Evolutionary conservation across 2,113 vertebrate genomes (phyloP).

Genomic region (Heloderma charlesbogerti): DNA sequence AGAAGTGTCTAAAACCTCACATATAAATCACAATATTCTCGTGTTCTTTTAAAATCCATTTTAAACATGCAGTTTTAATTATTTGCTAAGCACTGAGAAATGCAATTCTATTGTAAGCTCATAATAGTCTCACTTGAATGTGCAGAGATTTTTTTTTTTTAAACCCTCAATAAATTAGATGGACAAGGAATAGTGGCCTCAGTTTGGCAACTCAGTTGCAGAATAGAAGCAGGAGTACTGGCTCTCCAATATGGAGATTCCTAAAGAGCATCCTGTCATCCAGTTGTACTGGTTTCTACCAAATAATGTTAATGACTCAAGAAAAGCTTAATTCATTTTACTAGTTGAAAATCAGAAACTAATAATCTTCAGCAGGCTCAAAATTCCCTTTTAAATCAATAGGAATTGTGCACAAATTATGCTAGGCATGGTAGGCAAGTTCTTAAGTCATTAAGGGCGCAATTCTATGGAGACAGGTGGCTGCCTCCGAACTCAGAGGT

Average conservation of each 20-base stretch:
- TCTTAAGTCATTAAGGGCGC: too few species aligned
- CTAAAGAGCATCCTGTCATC: background rate
- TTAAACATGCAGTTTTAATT: conserved; percentile 1
- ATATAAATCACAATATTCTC: conserved; percentile 16
- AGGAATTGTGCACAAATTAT: background rate
- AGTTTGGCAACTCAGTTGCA: conserved; percentile 29
- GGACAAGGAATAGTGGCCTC: conserved; percentile 34
- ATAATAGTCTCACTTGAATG: conserved; percentile 20
- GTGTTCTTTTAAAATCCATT: conserved; percentile 39
- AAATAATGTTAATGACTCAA: background rate
- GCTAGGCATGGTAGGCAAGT: background rate
- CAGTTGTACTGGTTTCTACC: background rate
- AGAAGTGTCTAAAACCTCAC: conserved; percentile 33
- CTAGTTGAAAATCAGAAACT: background rate
- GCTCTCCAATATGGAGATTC: background rate
- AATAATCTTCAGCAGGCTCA: background rate
- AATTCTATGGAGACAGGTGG: too few species aligned
- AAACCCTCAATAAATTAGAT: background rate
- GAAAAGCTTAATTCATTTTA: background rate
- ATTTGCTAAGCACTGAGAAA: conserved; percentile 19
- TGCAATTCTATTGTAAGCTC: background rate
- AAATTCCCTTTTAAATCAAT: background rate
- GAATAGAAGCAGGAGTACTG: background rate
- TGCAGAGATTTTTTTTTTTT: background rate
- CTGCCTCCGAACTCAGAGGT: too few species aligned